A percentile compares a stretch with the other conserved stretches of the same genome.
These are phyloP conservation scores for Alosa sapidissima DNA, from an alignment of 2,797 vertebrate species.

Conservation along the genomic window DNA sequence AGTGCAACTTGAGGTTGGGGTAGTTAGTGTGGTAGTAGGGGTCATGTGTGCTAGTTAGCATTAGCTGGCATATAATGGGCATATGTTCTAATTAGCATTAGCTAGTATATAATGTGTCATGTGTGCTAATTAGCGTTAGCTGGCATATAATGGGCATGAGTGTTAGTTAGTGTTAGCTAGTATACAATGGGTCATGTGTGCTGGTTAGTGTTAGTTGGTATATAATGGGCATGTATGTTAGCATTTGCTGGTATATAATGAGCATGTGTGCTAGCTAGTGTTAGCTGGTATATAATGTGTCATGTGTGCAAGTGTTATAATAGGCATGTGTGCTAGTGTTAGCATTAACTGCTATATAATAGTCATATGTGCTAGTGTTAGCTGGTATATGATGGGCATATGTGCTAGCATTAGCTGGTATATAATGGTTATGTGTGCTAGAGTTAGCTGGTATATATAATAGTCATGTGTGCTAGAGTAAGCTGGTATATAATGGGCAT, in stretches of 20 bases:
- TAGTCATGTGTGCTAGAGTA: background rate
- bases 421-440: background rate
- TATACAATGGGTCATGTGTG: too few relatives aligned
- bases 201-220: too few relatives aligned
- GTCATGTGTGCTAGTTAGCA: too few relatives aligned
- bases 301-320: too few relatives aligned
- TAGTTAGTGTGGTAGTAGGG: background rate
- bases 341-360: background rate
- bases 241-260: too few relatives aligned
- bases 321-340: background rate
- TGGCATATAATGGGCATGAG: background rate
- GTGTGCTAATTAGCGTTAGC: background rate
- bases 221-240: background rate
- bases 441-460: background rate
- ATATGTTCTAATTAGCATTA: too few relatives aligned
- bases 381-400: too few relatives aligned
- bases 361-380: background rate
- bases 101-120: too few relatives aligned
- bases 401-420: background rate
- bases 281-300: background rate
- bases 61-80: too few relatives aligned
- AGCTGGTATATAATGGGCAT: too few relatives aligned
- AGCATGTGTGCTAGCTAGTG: too few relatives aligned
- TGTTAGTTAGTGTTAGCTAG: background rate
- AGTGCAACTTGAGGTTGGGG: too few relatives aligned